Percentiles rank a stretch among this genome's conserved stretches.
phyloP scores from a whole-genome alignment of 2,797 vertebrate species.

The Scolopax rusticola region DNA sequence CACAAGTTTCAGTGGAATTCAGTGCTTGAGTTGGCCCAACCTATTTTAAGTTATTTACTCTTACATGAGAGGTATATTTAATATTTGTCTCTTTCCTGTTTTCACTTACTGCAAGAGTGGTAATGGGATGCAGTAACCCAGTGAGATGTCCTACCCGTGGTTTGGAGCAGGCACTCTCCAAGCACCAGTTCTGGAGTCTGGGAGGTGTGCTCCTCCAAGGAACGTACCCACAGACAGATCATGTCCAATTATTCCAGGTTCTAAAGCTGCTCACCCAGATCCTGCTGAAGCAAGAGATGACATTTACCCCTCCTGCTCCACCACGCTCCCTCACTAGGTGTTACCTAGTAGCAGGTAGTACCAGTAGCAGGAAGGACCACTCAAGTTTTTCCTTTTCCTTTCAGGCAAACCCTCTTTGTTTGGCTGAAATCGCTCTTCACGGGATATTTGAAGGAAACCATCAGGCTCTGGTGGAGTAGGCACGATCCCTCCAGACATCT shows the following conservation, averaged over 20 bases:
- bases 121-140: not conserved
- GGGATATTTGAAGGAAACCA: not conserved
- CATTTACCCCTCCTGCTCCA: not conserved
- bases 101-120: not conserved
- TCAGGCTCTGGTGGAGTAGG: not conserved
- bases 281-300: accelerated
- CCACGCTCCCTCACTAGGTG: not conserved
- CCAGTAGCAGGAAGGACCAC: not conserved
- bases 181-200: not conserved
- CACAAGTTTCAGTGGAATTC: not conserved
- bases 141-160: not conserved
- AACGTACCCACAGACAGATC: accelerated
- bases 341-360: not conserved
- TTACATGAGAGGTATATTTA: not conserved
- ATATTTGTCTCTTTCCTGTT: not conserved
- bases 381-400: not conserved
- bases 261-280: not conserved
- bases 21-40: not conserved
- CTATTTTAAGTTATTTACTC: not conserved
- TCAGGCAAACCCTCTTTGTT: not conserved
- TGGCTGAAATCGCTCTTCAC: not conserved
- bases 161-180: not conserved
- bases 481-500: not conserved
- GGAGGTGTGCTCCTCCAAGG: accelerated
- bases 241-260: not conserved